Conservation (phyloP, 2,797 vertebrate species). For the Kryptolebias ocellatus region DNA sequence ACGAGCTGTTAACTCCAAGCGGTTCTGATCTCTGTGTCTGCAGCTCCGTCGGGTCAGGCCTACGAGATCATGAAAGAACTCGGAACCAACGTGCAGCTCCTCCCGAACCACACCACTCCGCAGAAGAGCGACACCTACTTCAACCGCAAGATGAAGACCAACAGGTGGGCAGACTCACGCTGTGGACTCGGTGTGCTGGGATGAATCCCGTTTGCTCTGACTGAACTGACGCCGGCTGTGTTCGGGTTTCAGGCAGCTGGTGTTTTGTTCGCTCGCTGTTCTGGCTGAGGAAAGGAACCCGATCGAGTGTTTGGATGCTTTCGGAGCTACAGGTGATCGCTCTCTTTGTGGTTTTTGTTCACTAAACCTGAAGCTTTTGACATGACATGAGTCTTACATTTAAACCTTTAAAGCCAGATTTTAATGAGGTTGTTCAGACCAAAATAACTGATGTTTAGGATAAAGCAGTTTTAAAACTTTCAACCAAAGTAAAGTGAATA, state of each 20-base stretch:
- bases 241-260: conserved; percentile 87
- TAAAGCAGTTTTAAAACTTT: too few species aligned
- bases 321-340: conserved; percentile 91
- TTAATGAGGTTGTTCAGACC: too few species aligned
- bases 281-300: conserved; percentile 90
- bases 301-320: conserved; percentile 95
- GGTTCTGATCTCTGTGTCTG: neutral
- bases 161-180: conserved; percentile 78
- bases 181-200: neutral
- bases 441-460: too few species aligned
- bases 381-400: too few species aligned
- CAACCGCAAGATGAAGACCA: conserved; percentile 98
- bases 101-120: conserved; percentile 91
- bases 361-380: too few species aligned
- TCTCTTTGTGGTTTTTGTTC: too few species aligned
- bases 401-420: too few species aligned
- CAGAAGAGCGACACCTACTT: conserved; percentile 97
- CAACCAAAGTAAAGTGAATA: too few species aligned
- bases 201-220: neutral
- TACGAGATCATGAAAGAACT: conserved; percentile 92
- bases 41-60: conserved; percentile 77
- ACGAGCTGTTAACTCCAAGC: too few species aligned
- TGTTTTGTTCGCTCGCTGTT: conserved; percentile 91
- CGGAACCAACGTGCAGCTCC: conserved; percentile 92
- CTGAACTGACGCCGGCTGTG: neutral